Base-by-base conservation (phyloP, 53 echinoderm and acorn worm species). In the Stichopus horrens region DNA sequence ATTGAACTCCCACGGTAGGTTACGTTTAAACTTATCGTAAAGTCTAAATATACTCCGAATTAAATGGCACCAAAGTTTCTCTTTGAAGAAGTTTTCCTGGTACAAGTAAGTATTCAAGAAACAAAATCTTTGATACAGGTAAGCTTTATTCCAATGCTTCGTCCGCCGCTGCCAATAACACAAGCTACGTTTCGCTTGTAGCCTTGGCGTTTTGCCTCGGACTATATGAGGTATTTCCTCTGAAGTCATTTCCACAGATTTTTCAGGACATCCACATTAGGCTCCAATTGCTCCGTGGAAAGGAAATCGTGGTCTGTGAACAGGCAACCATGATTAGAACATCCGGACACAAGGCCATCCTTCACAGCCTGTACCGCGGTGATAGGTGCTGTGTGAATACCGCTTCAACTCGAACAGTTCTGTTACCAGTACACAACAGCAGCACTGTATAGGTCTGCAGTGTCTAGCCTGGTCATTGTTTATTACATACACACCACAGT, bases 201-300 rank as follows among this genome's bases (percentile, higher is more conserved):
- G 87, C 89, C 76, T 83, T 59, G 76, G 92, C 87, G 74, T 75
- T 74, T 79, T 83, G 91, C 87, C 89, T 86, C 87, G 90, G 82
- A 86, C 92, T 87, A 86, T 86, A 90, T 78, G 86, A 89, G 88
- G 75, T 80, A 89, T 87, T 92, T 92, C 92, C 92, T 92, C 91
- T 93, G 93, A 91, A 91, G 93, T 93, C 93, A 93, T 93, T 93
- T 93, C 93, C 93, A 93, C 91, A 73, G 92, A 86, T 89, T 78
- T 92, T 92, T 89, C 65, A 89, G 89, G 89, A 89, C 87, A 75
- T 87, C 87, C 87, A 87, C 87, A 87, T 87, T 87, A 87, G 87
- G 74, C 87, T 75, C 75, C 74, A 74, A 87, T 74, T 74, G 87
- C 75, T 74, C 13, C 55, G 75, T 75, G 58, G 10, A 75, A 74